These are phyloP conservation scores for Argyresthia albistria DNA, from an alignment of 2,888 invertebrate species.

Conservation along the genomic window DNA sequence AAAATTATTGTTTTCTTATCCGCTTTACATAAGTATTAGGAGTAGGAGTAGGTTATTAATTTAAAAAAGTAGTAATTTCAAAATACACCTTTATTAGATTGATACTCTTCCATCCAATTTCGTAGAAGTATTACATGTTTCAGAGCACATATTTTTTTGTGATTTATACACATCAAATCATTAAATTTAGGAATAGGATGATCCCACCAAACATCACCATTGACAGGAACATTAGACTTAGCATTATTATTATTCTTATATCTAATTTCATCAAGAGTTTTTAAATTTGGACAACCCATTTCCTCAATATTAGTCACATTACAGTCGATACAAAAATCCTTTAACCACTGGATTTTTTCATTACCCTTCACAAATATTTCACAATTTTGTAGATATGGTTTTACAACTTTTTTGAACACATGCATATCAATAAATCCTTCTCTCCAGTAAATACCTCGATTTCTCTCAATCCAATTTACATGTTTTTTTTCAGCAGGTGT, in stretches of 20 bases:
- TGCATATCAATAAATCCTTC: conserved; percentile 4
- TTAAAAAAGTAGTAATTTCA: no score
- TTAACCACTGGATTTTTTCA: conserved; percentile 7
- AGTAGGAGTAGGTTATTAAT: no score
- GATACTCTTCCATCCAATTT: no score
- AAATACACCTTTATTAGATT: no score
- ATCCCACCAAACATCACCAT: no score
- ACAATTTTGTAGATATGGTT: background rate
- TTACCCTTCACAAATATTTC: conserved; percentile 3
- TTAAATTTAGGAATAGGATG: background rate
- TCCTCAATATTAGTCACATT: background rate
- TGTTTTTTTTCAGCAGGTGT: conserved; percentile 2
- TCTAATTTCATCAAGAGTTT: background rate
- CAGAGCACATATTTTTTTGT: background rate
- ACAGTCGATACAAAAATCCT: background rate
- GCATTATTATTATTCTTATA: background rate
- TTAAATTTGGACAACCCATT: background rate
- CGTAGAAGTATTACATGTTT: background rate
- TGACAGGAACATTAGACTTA: no score
- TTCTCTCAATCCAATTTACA: conserved; percentile 3
- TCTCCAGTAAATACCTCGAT: background rate
- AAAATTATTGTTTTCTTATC: no score
- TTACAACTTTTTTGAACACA: conserved; percentile 3
- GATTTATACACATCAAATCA: background rate
- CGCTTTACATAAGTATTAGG: no score